phyloP scores from a whole-genome alignment of 2,113 vertebrate genomes.

The Podocnemis expansa region DNA sequence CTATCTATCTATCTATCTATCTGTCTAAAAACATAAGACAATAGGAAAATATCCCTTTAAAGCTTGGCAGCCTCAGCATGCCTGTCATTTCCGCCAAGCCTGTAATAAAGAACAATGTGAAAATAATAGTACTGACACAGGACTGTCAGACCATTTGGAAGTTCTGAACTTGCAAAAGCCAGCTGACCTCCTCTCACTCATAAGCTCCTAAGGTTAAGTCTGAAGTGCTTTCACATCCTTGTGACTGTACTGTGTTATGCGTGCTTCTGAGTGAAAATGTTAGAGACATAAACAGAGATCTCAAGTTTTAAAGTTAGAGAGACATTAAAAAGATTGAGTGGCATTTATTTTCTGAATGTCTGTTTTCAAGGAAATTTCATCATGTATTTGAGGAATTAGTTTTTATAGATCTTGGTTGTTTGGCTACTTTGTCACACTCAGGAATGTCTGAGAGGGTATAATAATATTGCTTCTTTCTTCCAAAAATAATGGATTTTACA shows the following conservation, averaged over 20 bases:
- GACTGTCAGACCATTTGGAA: not conserved
- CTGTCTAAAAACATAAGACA: too few species aligned
- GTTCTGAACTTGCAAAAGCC: not conserved
- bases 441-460: not conserved
- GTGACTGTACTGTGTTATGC: not conserved
- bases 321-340: not conserved
- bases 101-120: not conserved
- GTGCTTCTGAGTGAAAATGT: not conserved
- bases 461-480: not conserved
- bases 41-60: not conserved
- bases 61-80: not conserved
- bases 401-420: not conserved
- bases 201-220: not conserved
- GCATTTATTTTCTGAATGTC: not conserved
- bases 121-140: not conserved
- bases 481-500: not conserved
- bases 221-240: not conserved
- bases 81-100: not conserved
- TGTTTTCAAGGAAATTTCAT: not conserved
- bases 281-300: not conserved
- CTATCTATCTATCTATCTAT: too few species aligned
- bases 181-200: not conserved
- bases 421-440: not conserved
- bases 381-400: not conserved
- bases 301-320: not conserved